A percentile compares a stretch with the other conserved stretches of the same genome.
Evolutionary conservation across 1,140 invertebrate species (phyloP).

Genomic region (Drosophila pruinosa): DNA sequence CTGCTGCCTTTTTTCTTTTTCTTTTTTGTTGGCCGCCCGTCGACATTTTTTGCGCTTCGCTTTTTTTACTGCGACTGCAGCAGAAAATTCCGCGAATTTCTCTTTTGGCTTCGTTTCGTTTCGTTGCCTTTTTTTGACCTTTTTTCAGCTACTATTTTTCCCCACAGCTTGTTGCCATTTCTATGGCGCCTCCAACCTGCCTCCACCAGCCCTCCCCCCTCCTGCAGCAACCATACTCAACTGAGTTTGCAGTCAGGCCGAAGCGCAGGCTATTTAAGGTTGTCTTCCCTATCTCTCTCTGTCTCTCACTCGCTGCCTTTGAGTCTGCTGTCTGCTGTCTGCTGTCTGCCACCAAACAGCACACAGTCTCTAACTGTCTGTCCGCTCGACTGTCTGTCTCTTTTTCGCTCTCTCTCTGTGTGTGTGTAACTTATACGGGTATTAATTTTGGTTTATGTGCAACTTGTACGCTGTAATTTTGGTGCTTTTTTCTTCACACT

Average conservation of each 20-base stretch:
- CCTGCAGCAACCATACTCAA: not conserved
- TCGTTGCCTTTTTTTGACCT: not conserved
- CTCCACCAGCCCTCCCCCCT: not conserved
- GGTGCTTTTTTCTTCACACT: conserved; percentile 34
- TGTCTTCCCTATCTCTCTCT: not conserved
- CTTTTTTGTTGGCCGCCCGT: conserved; percentile 45
- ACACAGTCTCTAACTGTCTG: too few relatives aligned
- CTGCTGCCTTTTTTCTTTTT: not conserved
- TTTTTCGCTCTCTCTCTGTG: not conserved
- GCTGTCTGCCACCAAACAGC: not conserved
- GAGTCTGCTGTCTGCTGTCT: not conserved
- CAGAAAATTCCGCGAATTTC: conserved; percentile 77
- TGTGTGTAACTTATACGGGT: conserved; percentile 65
- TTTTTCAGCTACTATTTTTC: not conserved
- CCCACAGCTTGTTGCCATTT: conserved; percentile 41
- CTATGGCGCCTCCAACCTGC: conserved; percentile 23
- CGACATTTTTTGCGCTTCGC: conserved; percentile 65
- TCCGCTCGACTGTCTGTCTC: not conserved
- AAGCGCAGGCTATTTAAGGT: conserved; percentile 34
- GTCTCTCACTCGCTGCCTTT: not conserved
- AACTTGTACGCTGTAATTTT: conserved; percentile 68
- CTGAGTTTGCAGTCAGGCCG: not conserved
- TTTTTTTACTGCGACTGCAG: conserved; percentile 72
- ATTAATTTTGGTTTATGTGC: conserved; percentile 75
- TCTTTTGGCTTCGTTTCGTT: conserved; percentile 32